Evolutionary conservation across 2,888 invertebrate species (phyloP).

Genomic region (Mythimna impura): DNA sequence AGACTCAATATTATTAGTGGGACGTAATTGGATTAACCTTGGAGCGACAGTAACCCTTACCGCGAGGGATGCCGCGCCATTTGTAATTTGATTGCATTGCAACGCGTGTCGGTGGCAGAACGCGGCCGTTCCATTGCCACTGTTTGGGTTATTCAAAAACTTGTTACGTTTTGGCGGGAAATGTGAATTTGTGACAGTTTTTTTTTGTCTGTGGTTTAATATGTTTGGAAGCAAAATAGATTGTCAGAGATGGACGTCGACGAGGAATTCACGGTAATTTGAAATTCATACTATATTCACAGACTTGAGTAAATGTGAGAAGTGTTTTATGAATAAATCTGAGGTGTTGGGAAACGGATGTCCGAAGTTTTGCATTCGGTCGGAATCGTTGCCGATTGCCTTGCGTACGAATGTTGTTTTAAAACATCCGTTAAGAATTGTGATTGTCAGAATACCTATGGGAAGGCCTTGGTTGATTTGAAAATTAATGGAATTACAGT

Average conservation of each 20-base stretch:
- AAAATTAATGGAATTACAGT: not conserved
- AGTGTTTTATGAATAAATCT: constrained; percentile 6
- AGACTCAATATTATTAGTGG: constrained; percentile 77
- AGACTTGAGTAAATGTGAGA: not conserved
- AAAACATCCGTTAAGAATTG: constrained; percentile 27
- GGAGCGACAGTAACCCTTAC: constrained; percentile 85
- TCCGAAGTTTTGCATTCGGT: constrained; percentile 39
- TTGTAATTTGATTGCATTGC: constrained; percentile 79
- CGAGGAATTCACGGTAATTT: constrained; percentile 72
- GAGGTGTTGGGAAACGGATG: constrained; percentile 27
- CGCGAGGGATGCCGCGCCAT: constrained; percentile 76
- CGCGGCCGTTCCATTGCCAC: constrained; percentile 41
- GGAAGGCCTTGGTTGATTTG: not conserved
- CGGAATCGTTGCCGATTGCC: constrained; percentile 22
- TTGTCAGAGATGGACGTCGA: constrained; percentile 90
- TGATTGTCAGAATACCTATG: not conserved
- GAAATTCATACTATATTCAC: constrained; percentile 3
- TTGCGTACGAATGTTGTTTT: constrained; percentile 28
- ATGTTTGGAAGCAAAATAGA: constrained; percentile 92
- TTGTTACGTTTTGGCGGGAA: constrained; percentile 47
- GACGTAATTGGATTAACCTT: constrained; percentile 89
- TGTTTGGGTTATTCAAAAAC: constrained; percentile 43
- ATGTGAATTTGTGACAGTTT: constrained; percentile 50
- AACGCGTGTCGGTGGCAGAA: constrained; percentile 70
- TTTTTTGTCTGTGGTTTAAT: constrained; percentile 26